Evolutionary conservation across 1,140 invertebrate species (phyloP), one percentile per base, ranked within the genome.

Genomic region (Drosophila takahashii): DNA sequence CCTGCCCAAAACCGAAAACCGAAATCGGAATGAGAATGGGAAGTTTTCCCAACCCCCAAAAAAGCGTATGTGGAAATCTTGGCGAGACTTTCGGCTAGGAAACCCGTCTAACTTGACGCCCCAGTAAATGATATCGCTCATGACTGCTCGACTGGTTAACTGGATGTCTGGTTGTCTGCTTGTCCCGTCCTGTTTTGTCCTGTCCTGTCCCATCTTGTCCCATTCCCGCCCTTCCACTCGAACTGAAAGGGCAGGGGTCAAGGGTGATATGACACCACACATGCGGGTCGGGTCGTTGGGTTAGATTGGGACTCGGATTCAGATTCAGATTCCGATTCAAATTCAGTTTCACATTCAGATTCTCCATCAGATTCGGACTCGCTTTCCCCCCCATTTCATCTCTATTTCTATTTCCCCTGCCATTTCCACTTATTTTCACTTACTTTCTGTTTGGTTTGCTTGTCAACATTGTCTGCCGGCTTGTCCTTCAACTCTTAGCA

Each of bases 41-140:
- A 22, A 22, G 1, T 22, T 22, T 22, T 22, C 13, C 42, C 16
- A 29, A 41, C 32, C 18, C 39, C 26, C 34, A 71, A 50, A 34
- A 10, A 39, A 59, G 41, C 44, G 34, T 54, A 51, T 86, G 76
- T 87, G 79, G 56, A 83, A 86, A 87, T 86, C 83, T 76, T 86
- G 72, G 81, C 71, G 69, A 79, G 71, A 87, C 75, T 83, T 32
- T 22, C 22, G 70, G 74, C 75, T 79, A 86, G 79, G n/a, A 62
- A 87, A 87, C 83, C 78, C 72, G 83, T 86, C 75, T 71, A 70
- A 83, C 79, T 72, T 87, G 75, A 77, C 51, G 86, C 71, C 70
- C 64, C 80, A 81, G 83, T 86, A 87, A 89, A 84, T 87, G 83
- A 87, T 87, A 89, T 61, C 83, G 61, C 79, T 83, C 79, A 70